phyloP scores from a whole-genome alignment of 2,113 vertebrate species.

The Larimichthys polyactis region DNA sequence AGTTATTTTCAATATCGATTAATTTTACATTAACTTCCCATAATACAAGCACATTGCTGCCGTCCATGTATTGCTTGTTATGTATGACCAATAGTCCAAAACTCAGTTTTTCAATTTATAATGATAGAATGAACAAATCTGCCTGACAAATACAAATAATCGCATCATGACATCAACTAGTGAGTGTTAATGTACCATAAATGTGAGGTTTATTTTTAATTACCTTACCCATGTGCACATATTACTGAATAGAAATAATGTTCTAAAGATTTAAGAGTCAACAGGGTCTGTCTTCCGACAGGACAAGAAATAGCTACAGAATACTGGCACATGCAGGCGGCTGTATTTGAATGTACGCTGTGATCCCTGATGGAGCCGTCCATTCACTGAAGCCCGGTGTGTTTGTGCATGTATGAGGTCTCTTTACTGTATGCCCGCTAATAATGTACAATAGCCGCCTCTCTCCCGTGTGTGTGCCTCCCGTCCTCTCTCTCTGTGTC shows the following conservation, averaged over 20 bases:
- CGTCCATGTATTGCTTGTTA: too few relatives aligned
- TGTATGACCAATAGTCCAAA: too few relatives aligned
- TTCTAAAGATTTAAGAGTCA: neutral
- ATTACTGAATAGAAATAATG: too few relatives aligned
- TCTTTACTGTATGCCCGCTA: conserved; percentile 57
- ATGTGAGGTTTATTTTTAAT: too few relatives aligned
- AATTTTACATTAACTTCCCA: too few relatives aligned
- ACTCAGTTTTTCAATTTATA: too few relatives aligned
- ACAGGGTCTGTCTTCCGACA: neutral
- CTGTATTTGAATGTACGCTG: conserved; percentile 24
- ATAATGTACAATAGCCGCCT: conserved; percentile 66
- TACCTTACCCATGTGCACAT: too few relatives aligned
- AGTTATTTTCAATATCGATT: neutral
- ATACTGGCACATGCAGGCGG: conserved; percentile 14
- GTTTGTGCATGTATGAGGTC: conserved; percentile 43
- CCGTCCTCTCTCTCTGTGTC: conserved; percentile 39
- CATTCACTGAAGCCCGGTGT: conserved; percentile 32
- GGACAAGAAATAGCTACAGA: conserved; percentile 13
- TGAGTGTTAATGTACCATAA: too few relatives aligned
- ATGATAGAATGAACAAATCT: too few relatives aligned
- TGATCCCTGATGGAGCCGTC: conserved; percentile 22
- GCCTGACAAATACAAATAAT: too few relatives aligned
- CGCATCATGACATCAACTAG: too few relatives aligned
- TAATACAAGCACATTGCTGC: too few relatives aligned
- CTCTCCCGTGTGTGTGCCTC: conserved; percentile 25